Percentiles rank a stretch among this genome's conserved stretches.
phyloP scores from a whole-genome alignment of 2,888 invertebrate species.

The Hydroisotoma schaefferi region DNA sequence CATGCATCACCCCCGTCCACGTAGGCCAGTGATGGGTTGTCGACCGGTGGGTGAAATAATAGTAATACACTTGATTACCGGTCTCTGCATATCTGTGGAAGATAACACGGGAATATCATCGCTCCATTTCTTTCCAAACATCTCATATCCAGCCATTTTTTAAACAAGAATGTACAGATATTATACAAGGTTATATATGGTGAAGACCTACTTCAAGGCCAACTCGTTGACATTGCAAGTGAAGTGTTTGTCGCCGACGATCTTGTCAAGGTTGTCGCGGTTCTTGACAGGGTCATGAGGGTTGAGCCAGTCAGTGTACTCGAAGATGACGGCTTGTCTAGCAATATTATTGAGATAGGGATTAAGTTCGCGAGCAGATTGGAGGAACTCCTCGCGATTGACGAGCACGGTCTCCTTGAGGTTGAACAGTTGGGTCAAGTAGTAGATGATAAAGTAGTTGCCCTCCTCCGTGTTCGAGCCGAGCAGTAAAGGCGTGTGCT shows the following conservation, averaged over 20 bases:
- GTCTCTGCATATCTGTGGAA: conserved; percentile 68
- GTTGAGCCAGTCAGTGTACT: conserved; percentile 87
- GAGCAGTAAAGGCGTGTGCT: conserved; percentile 84
- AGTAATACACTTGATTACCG: conserved; percentile 86
- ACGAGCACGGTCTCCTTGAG: conserved; percentile 80
- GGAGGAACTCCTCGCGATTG: conserved; percentile 70
- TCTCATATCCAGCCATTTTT: not conserved
- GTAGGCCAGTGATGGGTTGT: conserved; percentile 83
- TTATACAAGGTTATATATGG: too few relatives aligned
- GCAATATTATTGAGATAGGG: conserved; percentile 77
- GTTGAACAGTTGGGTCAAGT: conserved; percentile 72
- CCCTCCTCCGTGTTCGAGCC: conserved; percentile 93
- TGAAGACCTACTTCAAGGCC: conserved; percentile 56
- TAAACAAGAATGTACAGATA: not conserved
- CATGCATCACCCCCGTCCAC: conserved; percentile 95
- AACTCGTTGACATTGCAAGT: conserved; percentile 93
- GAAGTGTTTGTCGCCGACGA: conserved; percentile 92
- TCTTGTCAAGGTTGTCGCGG: conserved; percentile 80
- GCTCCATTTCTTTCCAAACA: not conserved
- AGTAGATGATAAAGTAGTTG: conserved; percentile 90
- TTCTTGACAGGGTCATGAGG: conserved; percentile 80
- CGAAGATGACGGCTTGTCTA: conserved; percentile 82
- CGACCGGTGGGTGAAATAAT: conserved; percentile 83
- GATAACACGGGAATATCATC: not conserved
- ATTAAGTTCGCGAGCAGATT: conserved; percentile 75